Conservation (phyloP, 2,113 vertebrate species). For the Mormoops blainvillei region DNA sequence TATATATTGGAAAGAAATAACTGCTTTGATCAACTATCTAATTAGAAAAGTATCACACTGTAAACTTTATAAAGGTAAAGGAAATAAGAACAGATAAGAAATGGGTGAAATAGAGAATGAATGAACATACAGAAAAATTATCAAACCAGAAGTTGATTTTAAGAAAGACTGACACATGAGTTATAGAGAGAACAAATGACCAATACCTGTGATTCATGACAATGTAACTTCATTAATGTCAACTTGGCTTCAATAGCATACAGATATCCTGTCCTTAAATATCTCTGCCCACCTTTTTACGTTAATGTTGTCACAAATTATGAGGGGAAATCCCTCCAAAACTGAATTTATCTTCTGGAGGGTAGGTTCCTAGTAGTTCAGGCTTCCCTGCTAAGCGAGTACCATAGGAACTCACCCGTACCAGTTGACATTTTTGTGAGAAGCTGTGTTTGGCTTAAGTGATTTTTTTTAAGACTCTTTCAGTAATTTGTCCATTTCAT, state of each 20-base stretch:
- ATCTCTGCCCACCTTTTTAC: not conserved
- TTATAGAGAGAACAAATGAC: not conserved
- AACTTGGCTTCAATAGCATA: not conserved
- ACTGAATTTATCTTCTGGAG: no score
- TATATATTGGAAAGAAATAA: not conserved
- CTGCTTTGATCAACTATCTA: not conserved
- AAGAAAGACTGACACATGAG: not conserved
- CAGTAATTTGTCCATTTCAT: no score
- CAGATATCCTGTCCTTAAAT: not conserved
- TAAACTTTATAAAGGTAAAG: not conserved
- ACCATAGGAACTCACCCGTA: no score
- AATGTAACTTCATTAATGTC: not conserved
- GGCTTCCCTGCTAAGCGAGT: no score
- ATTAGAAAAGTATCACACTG: not conserved
- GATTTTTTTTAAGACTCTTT: no score
- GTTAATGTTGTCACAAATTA: no score
- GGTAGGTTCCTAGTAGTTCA: no score
- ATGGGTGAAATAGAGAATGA: not conserved
- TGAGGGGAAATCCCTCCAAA: no score
- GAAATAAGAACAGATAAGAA: not conserved
- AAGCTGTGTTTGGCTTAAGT: no score
- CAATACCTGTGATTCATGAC: not conserved
- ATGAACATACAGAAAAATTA: not conserved
- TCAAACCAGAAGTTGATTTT: not conserved
- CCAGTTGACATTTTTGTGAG: no score